Base-by-base conservation (phyloP, 1,140 invertebrate species). In the Bombus affinis region DNA sequence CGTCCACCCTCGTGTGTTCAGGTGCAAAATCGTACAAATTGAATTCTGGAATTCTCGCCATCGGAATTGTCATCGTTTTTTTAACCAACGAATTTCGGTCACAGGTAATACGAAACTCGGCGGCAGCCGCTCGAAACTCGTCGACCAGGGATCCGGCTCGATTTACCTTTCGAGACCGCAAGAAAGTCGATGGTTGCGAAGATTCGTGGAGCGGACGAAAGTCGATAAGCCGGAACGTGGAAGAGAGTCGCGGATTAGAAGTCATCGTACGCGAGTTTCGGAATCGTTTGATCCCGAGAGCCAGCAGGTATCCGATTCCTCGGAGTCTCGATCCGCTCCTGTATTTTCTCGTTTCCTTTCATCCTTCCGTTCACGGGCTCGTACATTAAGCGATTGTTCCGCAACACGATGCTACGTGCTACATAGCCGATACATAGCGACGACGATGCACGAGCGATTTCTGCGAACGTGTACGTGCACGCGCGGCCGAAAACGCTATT, bases 161-260 rank as follows among this genome's bases (percentile, higher is more conserved):
- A 87, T 90, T 88, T 84, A 90, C 85, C 87, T 81, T 75, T 87
- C 62, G 44, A 68, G 78, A 87, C 74, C 81, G 85, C 82, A 85
- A 81, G 77, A 90, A 88, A 90, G 75, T 81, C 66, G 86, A 83
- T 35, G 78, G 71, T 74, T 72, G 86, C 78, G 75, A 82, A 77
- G 70, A 88, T 86, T 85, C 71, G 65, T 75, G 68, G 18, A 59
- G 70, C 47, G 47, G 47, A 53, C 47, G 47, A 81, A 44, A 72
- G 42, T 74, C 83, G 77, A 81, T 83, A 83, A 83, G 74, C 28
- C 62, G 68, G 78, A 78, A 81, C 68, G 68, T 66, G 68, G 57
- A 81, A 35, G 71, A 68, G 59, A 44, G 35, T 35, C n/a, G 62
- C 71, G 15, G 78, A 85, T 81, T 85, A 85, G 83, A 70, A 85